Conservation (phyloP, 2,888 invertebrate species). For the Nomada lathburiana region DNA sequence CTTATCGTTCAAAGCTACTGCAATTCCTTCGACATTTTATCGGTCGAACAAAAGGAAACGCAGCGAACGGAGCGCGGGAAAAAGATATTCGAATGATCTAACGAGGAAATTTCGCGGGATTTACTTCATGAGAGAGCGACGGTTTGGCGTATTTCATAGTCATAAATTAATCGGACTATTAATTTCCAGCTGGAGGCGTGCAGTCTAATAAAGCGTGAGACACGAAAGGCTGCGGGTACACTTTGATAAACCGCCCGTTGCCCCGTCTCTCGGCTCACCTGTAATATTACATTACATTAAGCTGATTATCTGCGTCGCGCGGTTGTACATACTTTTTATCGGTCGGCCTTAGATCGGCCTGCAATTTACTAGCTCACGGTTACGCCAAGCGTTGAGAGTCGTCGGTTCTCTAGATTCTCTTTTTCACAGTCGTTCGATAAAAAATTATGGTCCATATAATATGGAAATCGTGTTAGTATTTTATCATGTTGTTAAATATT, state of each 20-base stretch:
- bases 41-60: not conserved
- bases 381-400: constrained; percentile 5
- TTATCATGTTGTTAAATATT: too few species aligned
- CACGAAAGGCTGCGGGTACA: constrained; percentile 70
- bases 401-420: not conserved
- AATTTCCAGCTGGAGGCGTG: constrained; percentile 62
- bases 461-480: not conserved
- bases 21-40: not conserved
- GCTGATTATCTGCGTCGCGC: constrained; percentile 68
- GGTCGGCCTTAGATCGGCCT: constrained; percentile 44
- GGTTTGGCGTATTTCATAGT: constrained; percentile 31
- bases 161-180: constrained; percentile 71
- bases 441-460: not conserved
- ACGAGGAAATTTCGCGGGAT: not conserved
- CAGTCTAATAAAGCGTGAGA: constrained; percentile 75
- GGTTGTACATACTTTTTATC: constrained; percentile 51
- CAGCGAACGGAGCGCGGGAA: not conserved
- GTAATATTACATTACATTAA: constrained; percentile 72
- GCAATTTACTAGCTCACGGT: constrained; percentile 29
- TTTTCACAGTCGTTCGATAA: not conserved
- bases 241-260: constrained; percentile 67
- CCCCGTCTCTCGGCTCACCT: constrained; percentile 46
- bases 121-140: not conserved
- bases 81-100: not conserved
- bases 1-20: constrained; percentile 1